These are phyloP conservation scores for Amphimedon queenslandica DNA, from an alignment of 37 sponge, comb jelly and placozoan genomes.

Conservation along the genomic window DNA sequence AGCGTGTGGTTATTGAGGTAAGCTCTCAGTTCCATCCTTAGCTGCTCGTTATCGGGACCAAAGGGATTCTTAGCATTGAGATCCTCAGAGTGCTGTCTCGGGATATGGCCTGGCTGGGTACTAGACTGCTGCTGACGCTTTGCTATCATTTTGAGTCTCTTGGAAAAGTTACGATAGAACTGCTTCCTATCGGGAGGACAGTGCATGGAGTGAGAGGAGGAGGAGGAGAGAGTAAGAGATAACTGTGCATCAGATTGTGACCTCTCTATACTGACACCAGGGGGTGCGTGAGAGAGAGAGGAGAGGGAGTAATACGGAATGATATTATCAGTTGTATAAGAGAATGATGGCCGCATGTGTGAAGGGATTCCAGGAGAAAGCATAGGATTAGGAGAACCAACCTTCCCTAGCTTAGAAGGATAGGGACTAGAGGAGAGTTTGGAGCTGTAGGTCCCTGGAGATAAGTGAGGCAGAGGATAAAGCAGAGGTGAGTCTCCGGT, in stretches of 20 bases:
- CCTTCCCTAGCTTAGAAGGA: too few species aligned
- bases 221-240: not conserved
- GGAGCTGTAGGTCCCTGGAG: too few species aligned
- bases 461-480: too few species aligned
- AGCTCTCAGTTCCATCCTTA: conserved; percentile 50
- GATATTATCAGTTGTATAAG: too few species aligned
- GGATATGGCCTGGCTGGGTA: not conserved
- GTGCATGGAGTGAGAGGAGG: not conserved
- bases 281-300: too few species aligned
- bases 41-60: conserved; percentile 9
- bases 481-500: too few species aligned
- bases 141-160: conserved; percentile 14
- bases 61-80: conserved; percentile 30
- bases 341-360: too few species aligned
- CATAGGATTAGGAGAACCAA: too few species aligned
- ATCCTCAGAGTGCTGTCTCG: conserved; percentile 48
- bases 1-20: conserved; percentile 7
- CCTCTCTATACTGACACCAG: too few species aligned
- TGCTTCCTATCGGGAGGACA: conserved; percentile 53
- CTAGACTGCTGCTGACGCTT: not conserved
- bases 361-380: too few species aligned
- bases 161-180: conserved; percentile 40
- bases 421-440: too few species aligned
- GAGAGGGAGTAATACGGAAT: too few species aligned
- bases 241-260: conserved; percentile 31